A percentile compares a stretch with the other conserved stretches of the same genome.
Conservation (phyloP, 2,113 vertebrate species). For the Pseudopipra pipra region DNA sequence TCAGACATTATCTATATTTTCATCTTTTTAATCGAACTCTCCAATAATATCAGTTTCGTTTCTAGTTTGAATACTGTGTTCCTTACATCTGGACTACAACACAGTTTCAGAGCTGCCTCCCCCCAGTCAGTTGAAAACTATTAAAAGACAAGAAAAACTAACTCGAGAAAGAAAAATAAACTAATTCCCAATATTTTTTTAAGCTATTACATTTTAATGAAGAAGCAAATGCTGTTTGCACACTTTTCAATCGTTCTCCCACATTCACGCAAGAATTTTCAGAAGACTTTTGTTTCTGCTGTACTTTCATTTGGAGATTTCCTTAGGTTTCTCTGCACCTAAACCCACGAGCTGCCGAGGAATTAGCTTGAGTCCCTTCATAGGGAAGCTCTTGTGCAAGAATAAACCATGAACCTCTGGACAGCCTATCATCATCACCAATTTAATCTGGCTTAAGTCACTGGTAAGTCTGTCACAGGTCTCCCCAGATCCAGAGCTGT, state of each 20-base stretch:
- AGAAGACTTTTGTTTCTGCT: not conserved
- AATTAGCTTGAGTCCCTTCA: not conserved
- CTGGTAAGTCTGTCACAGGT: not conserved
- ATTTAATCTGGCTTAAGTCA: not conserved
- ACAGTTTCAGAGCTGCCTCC: not conserved
- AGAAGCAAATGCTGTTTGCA: not conserved
- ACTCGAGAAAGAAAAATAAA: not conserved
- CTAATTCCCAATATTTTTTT: not conserved
- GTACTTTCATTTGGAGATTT: not conserved
- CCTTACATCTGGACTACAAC: not conserved
- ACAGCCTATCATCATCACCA: accelerated
- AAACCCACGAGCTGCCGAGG: accelerated
- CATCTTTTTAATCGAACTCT: not conserved
- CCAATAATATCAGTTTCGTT: not conserved
- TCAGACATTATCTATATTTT: not conserved
- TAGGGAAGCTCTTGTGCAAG: not conserved
- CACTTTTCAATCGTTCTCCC: not conserved
- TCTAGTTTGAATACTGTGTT: not conserved
- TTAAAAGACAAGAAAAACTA: not conserved
- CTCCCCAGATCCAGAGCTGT: not conserved
- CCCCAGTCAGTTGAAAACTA: not conserved
- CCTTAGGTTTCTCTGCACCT: not conserved
- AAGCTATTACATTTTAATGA: not conserved
- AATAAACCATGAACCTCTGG: not conserved
- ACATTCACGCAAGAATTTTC: not conserved